These are phyloP conservation scores for Aeoliscus strigatus DNA, from an alignment of 2,797 vertebrate genomes.

Conservation along the genomic window DNA sequence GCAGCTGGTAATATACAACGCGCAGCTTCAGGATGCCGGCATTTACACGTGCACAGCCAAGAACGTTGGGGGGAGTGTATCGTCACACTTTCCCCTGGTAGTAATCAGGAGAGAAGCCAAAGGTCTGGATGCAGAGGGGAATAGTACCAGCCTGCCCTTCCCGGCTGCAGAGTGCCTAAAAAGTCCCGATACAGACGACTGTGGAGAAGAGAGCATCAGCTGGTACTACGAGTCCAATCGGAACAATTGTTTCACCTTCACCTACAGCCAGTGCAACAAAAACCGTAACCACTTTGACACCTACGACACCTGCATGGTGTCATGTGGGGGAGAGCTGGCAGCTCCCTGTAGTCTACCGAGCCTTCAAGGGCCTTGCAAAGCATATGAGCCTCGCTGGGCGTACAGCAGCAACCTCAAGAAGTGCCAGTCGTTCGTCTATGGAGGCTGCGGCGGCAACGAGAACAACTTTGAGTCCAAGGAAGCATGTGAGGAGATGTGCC, in stretches of 20 bases:
- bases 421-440: conserved; percentile 93
- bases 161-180: conserved; percentile 81
- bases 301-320: conserved; percentile 84
- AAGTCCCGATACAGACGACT: conserved; percentile 79
- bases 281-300: conserved; percentile 76
- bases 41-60: conserved; percentile 88
- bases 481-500: conserved; percentile 89
- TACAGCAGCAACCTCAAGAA: conserved; percentile 81
- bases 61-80: conserved; percentile 82
- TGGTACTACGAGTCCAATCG: conserved; percentile 90
- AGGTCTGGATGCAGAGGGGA: conserved; percentile 65
- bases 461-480: conserved; percentile 96
- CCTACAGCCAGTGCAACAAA: conserved; percentile 77
- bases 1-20: conserved; percentile 94
- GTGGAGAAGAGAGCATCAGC: conserved; percentile 80
- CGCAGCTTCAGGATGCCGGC: conserved; percentile 84
- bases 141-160: conserved; percentile 77
- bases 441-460: conserved; percentile 90
- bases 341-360: conserved; percentile 83
- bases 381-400: conserved; percentile 90
- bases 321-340: conserved; percentile 83
- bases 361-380: conserved; percentile 91
- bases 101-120: conserved; percentile 79
- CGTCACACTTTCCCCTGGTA: conserved; percentile 83
- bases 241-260: conserved; percentile 91